Evolutionary conservation across 2,113 vertebrate species (phyloP), one percentile per base, ranked within the genome.

Genomic region (Chitala chitala): DNA sequence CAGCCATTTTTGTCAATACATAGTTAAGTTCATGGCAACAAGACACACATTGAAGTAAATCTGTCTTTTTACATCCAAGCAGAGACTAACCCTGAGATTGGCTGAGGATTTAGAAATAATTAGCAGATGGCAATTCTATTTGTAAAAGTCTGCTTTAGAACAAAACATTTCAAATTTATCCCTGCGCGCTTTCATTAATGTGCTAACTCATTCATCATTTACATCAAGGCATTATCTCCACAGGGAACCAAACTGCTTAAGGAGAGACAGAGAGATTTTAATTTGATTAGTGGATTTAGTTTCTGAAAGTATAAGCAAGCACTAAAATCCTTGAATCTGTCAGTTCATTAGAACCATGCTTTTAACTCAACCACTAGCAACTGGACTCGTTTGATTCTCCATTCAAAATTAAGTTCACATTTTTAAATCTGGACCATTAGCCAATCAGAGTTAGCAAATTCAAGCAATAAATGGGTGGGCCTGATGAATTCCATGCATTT

Each of bases 261-360:
- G 40, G 13, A 13, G 15, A 68, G 64, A 46, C 22, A 24, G 42
- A 36, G 13, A 24, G 7, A 68, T 46, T 68, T 29, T 68, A 46
- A 48, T 48, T 48, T 68, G 64, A 68, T 68, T 44, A 68, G 64
- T 68, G 64, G 42, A 42, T 44, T 63, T 63, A 36, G 17, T 44
- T 68, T 68, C 42, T 26, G 46, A 46, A 44, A 46, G 64, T 48
- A 46, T 46, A 68, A 26, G 22, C 40, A 9, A 4, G 7, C 20
- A 12, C 1, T n/a, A n/a, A 66, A 66, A 24, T 66, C 59, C 59
- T 38, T 20, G 31, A 63, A 61, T 17, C 9, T 53, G 17, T 61
- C 31, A 26, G 29, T 17, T 33, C 26, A 33, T 61, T 61, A 61
- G 24, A 36, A 61, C 29, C 12, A 61, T 33, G 8, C n/a, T 8